Evolutionary conservation across 2,888 invertebrate genomes (phyloP).

Genomic region (Yponomeuta malinellus): DNA sequence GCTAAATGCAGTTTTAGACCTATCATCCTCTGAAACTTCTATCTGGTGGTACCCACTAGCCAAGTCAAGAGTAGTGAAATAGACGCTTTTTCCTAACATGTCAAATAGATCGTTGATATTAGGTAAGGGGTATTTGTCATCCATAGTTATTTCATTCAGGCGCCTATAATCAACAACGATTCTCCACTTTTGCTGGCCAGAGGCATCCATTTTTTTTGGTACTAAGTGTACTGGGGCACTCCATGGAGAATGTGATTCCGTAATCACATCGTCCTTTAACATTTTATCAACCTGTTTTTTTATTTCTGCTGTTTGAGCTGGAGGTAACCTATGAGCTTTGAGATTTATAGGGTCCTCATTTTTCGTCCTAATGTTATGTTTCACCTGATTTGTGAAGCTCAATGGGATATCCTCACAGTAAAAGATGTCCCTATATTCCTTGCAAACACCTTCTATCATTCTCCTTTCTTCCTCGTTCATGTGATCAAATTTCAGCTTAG

Average conservation of each 20-base stretch:
- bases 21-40: conserved; percentile 29
- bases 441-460: conserved; percentile 21
- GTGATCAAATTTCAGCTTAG: neutral
- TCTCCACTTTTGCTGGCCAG: conserved; percentile 23
- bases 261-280: conserved; percentile 21
- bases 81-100: conserved; percentile 37
- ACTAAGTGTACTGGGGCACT: conserved; percentile 28
- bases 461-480: neutral
- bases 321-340: conserved; percentile 22
- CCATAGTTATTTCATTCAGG: conserved; percentile 39
- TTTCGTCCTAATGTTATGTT: conserved; percentile 14
- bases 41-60: conserved; percentile 45
- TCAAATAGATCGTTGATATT: conserved; percentile 40
- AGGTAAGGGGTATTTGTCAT: conserved; percentile 37
- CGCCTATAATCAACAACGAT: conserved; percentile 40
- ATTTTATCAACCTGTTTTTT: conserved; percentile 24
- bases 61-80: conserved; percentile 40
- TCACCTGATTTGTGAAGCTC: neutral
- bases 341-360: conserved; percentile 26
- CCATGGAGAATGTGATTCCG: conserved; percentile 25
- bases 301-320: conserved; percentile 20
- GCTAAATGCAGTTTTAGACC: conserved; percentile 40
- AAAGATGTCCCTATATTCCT: conserved; percentile 22
- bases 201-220: conserved; percentile 17
- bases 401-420: conserved; percentile 14